Percentiles rank a stretch among this genome's conserved stretches.
phyloP scores from a whole-genome alignment of 2,797 vertebrate species.

The Rhincodon typus region DNA sequence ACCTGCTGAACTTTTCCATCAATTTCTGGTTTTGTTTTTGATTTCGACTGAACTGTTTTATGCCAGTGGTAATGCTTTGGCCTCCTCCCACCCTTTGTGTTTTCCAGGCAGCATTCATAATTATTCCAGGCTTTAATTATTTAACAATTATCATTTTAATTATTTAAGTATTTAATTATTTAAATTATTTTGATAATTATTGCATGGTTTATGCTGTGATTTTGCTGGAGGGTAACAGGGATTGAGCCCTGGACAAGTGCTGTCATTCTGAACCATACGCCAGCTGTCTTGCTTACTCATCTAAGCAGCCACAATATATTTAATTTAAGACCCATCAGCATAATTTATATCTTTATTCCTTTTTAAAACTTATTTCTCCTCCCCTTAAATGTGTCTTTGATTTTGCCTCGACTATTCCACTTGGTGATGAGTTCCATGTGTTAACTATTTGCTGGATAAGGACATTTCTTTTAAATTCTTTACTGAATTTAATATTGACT shows the following conservation, averaged over 20 bases:
- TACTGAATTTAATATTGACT: neutral
- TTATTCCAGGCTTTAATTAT: no score
- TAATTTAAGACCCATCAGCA: no score
- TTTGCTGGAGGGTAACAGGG: neutral
- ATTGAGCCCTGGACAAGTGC: neutral
- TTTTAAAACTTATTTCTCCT: neutral
- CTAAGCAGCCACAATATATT: no score
- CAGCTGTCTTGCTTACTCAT: no score
- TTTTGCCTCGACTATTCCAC: neutral
- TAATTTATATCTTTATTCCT: neutral
- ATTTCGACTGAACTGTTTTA: neutral
- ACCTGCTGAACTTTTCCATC: no score
- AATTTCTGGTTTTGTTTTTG: no score
- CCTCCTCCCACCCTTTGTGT: neutral
- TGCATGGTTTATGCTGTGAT: neutral
- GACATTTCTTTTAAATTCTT: neutral
- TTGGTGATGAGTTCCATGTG: neutral
- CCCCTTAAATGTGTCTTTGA: neutral
- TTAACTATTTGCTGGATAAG: neutral
- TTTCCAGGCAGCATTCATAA: neutral
- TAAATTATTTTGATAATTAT: no score
- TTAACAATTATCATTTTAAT: no score
- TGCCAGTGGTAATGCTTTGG: no score
- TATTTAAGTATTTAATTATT: no score
- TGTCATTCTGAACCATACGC: neutral